Percentiles rank a stretch among this genome's conserved stretches.
phyloP scores from a whole-genome alignment of 2,888 invertebrate species.

The Eristalinus aeneus region DNA sequence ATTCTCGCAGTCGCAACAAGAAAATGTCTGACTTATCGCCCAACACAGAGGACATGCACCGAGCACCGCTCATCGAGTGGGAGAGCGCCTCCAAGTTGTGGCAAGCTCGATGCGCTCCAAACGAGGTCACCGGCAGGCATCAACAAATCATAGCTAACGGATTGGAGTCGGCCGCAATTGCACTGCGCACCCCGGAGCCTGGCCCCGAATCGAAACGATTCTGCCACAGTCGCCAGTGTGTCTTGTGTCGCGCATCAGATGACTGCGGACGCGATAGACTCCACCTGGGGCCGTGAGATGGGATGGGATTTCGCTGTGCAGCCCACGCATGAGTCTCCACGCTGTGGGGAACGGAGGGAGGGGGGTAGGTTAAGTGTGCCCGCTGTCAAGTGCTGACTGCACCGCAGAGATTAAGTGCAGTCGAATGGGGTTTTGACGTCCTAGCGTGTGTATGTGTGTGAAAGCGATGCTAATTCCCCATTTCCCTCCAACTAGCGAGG shows the following conservation, averaged over 20 bases:
- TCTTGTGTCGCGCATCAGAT: conserved; percentile 32
- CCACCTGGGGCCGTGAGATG: not conserved
- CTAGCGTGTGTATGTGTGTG: conserved; percentile 9
- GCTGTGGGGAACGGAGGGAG: not conserved
- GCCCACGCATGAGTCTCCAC: conserved; percentile 49
- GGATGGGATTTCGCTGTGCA: conserved; percentile 29
- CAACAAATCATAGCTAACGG: conserved; percentile 70
- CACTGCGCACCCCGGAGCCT: not conserved
- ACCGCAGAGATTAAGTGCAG: conserved; percentile 60
- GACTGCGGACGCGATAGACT: conserved; percentile 17
- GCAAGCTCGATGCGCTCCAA: conserved; percentile 36
- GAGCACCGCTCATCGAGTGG: not conserved
- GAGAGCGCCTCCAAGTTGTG: not conserved
- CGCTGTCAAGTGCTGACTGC: conserved; percentile 61
- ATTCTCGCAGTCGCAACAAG: conserved; percentile 36
- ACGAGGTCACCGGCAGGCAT: conserved; percentile 64
- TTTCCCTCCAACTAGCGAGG: conserved; percentile 15
- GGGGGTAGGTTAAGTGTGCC: conserved; percentile 66
- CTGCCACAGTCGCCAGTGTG: conserved; percentile 37
- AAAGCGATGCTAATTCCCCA: conserved; percentile 61
- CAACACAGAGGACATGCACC: not conserved
- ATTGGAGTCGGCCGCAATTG: conserved; percentile 61
- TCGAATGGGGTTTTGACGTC: conserved; percentile 44
- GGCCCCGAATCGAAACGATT: conserved; percentile 10
- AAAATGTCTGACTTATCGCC: conserved; percentile 37